Conservation (phyloP, 2,888 invertebrate genomes). For the Timema podura region DNA sequence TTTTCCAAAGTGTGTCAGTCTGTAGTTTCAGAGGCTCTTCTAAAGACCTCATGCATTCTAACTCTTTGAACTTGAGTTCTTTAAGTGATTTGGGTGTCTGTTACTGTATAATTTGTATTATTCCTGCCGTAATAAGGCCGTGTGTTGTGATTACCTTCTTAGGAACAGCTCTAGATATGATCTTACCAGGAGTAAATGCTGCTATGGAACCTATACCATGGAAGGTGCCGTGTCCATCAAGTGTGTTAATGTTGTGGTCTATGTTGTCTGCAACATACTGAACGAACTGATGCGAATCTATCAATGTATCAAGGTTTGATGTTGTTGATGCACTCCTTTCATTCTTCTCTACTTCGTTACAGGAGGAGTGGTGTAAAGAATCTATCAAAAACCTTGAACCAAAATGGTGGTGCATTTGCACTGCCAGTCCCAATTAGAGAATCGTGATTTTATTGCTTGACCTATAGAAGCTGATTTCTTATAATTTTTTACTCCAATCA, state of each 20-base stretch:
- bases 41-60: too few species aligned
- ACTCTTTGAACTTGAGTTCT: too few species aligned
- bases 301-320: not conserved
- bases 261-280: conserved; percentile 11
- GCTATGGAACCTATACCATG: conserved; percentile 7
- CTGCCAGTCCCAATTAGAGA: conserved; percentile 5
- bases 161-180: too few species aligned
- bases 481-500: not conserved
- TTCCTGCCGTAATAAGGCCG: too few species aligned
- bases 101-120: too few species aligned
- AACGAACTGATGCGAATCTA: not conserved
- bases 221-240: conserved; percentile 3
- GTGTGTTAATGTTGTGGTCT: conserved; percentile 6
- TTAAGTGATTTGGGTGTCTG: too few species aligned
- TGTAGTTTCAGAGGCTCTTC: too few species aligned
- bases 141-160: too few species aligned
- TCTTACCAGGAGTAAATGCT: conserved; percentile 1
- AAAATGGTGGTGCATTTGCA: conserved; percentile 10
- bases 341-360: not conserved
- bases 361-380: not conserved
- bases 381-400: too few species aligned
- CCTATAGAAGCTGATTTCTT: not conserved
- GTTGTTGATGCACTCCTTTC: not conserved
- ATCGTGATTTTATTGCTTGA: not conserved
- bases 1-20: too few species aligned